phyloP scores from a whole-genome alignment of 2,797 vertebrate species.

The Avahi laniger region DNA sequence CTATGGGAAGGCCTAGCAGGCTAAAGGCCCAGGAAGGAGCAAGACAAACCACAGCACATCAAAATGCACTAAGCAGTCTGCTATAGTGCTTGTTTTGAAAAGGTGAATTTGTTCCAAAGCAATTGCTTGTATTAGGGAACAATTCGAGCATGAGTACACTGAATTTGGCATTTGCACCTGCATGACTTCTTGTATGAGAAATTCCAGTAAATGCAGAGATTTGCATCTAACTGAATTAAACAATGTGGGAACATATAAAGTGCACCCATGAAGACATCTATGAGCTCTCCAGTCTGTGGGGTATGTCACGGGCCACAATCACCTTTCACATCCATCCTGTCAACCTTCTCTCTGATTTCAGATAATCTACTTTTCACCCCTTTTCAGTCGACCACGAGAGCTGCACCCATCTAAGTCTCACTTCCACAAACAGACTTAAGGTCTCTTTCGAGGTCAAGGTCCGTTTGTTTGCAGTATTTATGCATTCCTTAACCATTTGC shows the following conservation, averaged over 20 bases:
- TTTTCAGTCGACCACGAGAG: background rate
- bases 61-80: no score
- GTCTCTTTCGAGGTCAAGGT: background rate
- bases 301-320: no score
- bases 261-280: accelerated
- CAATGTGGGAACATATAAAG: background rate
- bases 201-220: background rate
- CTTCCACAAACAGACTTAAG: background rate
- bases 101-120: background rate
- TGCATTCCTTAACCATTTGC: background rate
- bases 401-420: background rate
- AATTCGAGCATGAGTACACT: background rate
- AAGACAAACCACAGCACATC: accelerated
- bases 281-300: accelerated
- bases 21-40: no score
- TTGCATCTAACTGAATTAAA: accelerated
- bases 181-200: background rate
- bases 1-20: background rate
- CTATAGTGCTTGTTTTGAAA: background rate
- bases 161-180: background rate
- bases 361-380: no score
- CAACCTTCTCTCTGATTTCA: background rate
- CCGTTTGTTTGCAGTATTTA: background rate
- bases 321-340: accelerated
- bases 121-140: background rate